Evolutionary conservation across 37 sponge, comb jelly and placozoan genomes (phyloP), one percentile per base, ranked within the genome.

Genomic region (Crambe crambe): DNA sequence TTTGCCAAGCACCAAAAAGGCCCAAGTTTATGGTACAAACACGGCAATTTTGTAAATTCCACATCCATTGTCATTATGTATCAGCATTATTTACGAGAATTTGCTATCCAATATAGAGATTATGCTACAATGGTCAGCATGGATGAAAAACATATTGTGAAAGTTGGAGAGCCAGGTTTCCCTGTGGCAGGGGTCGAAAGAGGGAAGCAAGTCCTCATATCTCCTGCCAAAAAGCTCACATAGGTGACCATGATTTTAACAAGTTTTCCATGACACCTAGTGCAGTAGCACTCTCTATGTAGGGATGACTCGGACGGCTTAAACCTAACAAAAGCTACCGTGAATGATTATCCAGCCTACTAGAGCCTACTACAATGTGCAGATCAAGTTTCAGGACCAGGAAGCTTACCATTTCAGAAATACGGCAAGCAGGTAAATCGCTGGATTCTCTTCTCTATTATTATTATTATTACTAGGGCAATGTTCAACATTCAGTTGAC

Each of bases 171-270:
- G 64, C 88, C 88, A 21, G 71, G 57, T 15, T 81, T 40, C 41
- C 88, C 88, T 9, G 82, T 87, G 12, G 88, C 88, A 20, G 77
- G 80, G 8, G 88, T 56, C 21, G 82, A 87, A 27, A 37, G 80
- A 23, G 81, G 58, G 5, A 74, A 54, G 29, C 75, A 56, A 26
- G 75, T 74, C 10, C 59, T 74, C 20, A 58, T 74, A 18, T 27
- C 58, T 74, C 21, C 17, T 9, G 20, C 75, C 10, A 74, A 74
- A 58, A 74, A 62, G 75, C 23, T 73, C 4, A 31, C 78, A 36
- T 82, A 37, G 67, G 54, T 30, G 80, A 68, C 36, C 80, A 79
- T 68, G 80, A 68, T 57, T 79, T 79, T 57, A 79, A 69, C 35
- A 42, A 23, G 29, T 54, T 54, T 54, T 54, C 56, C 18, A 10